These are phyloP conservation scores for Vidua macroura DNA, from an alignment of 2,113 vertebrate species.

Conservation along the genomic window DNA sequence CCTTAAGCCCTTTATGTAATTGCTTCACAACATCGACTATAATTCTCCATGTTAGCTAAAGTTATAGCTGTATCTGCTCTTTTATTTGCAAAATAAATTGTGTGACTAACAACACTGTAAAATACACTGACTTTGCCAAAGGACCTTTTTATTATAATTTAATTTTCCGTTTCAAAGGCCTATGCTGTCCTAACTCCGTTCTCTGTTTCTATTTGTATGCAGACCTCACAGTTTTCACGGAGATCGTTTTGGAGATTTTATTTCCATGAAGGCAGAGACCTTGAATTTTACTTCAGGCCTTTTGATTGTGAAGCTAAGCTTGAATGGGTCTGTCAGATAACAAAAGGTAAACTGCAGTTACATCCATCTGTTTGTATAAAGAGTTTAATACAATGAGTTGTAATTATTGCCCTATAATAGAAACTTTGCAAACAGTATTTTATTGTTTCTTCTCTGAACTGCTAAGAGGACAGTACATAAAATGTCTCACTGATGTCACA, in stretches of 20 bases:
- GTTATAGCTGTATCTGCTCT: neutral
- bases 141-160: neutral
- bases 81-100: neutral
- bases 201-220: neutral
- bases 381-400: neutral
- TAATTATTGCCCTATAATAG: neutral
- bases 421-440: neutral
- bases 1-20: neutral
- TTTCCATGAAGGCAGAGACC: slow-evolving; percentile 50
- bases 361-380: neutral
- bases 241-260: slow-evolving; percentile 53
- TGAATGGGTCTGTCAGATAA: slow-evolving; percentile 95
- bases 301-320: slow-evolving; percentile 88
- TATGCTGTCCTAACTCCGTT: neutral
- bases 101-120: neutral
- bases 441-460: neutral
- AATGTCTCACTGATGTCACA: neutral
- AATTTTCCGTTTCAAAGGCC: neutral
- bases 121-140: neutral
- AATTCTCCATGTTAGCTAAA: too few species aligned
- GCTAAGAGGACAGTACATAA: neutral
- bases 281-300: slow-evolving; percentile 78
- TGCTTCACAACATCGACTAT: neutral
- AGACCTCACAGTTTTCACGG: slow-evolving; percentile 59
- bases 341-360: slow-evolving; percentile 79